phyloP scores from a whole-genome alignment of 2,113 vertebrate species.

The Hystrix brachyura region DNA sequence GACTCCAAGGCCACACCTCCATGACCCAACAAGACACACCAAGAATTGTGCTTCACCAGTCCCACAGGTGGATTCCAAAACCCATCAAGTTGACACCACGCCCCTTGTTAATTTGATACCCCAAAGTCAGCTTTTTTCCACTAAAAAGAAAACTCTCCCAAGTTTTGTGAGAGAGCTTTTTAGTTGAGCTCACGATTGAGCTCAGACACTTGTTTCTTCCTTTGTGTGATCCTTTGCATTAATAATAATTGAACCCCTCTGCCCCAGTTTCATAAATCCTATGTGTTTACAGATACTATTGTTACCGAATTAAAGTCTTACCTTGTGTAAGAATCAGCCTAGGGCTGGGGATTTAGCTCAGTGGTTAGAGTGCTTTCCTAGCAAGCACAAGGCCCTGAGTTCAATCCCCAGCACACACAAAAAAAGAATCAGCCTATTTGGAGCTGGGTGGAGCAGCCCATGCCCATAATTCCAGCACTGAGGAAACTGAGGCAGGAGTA shows the following conservation, averaged over 20 bases:
- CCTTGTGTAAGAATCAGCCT: not conserved
- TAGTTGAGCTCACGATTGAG: not conserved
- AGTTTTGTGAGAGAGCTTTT: not conserved
- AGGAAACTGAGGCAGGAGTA: not conserved
- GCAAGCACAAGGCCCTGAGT: too few relatives aligned
- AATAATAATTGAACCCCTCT: not conserved
- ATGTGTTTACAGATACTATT: not conserved
- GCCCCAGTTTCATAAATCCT: not conserved
- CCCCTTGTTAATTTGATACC: not conserved
- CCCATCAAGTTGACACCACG: not conserved
- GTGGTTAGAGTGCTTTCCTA: too few relatives aligned
- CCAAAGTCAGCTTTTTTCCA: not conserved
- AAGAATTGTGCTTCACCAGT: not conserved
- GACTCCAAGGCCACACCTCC: not conserved
- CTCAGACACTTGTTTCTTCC: not conserved
- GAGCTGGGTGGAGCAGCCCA: not conserved
- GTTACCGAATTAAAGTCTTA: not conserved
- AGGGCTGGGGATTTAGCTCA: not conserved
- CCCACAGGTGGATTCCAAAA: not conserved
- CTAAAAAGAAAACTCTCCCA: not conserved
- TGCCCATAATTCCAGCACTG: not conserved
- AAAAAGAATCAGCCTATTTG: not conserved
- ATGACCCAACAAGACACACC: not conserved
- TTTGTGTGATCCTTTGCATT: conserved; percentile 11
- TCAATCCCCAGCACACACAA: too few relatives aligned